Percentiles rank a stretch among this genome's conserved stretches.
Conservation (phyloP, 64 coral and sea anemone genomes). For the Montipora efflorescens region DNA sequence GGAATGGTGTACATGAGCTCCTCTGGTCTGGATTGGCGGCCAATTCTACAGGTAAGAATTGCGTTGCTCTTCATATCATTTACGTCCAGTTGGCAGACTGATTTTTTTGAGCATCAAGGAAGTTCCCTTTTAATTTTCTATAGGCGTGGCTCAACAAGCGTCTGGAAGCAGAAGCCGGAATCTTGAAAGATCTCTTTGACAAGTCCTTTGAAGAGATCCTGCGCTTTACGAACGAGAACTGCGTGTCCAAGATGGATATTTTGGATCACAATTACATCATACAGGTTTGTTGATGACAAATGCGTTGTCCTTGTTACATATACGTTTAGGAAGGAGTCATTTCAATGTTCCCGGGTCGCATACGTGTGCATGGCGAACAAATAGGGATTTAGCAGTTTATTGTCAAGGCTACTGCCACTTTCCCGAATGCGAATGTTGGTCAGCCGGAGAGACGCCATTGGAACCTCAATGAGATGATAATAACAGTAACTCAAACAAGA, state of each 20-base stretch:
- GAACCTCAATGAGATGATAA: too few species aligned
- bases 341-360: too few species aligned
- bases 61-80: background rate
- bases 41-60: slow-evolving; percentile 84
- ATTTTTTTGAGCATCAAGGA: too few species aligned
- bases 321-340: too few species aligned
- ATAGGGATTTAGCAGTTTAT: too few species aligned
- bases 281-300: slow-evolving; percentile 60
- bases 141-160: slow-evolving; percentile 99
- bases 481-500: too few species aligned
- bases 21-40: slow-evolving; percentile 96
- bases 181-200: slow-evolving; percentile 87
- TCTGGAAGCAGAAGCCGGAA: slow-evolving; percentile 76
- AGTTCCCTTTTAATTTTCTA: background rate
- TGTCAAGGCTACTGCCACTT: too few species aligned
- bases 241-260: slow-evolving; percentile 93
- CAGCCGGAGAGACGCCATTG: too few species aligned
- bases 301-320: background rate
- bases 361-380: too few species aligned
- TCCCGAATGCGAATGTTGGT: too few species aligned
- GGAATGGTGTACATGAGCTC: slow-evolving; percentile 99
- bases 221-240: slow-evolving; percentile 73
- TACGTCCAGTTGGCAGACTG: background rate
- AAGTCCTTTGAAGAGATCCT: slow-evolving; percentile 93
- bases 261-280: slow-evolving; percentile 95